Conservation (phyloP, 2,888 invertebrate genomes). For the Tinea pellionella region DNA sequence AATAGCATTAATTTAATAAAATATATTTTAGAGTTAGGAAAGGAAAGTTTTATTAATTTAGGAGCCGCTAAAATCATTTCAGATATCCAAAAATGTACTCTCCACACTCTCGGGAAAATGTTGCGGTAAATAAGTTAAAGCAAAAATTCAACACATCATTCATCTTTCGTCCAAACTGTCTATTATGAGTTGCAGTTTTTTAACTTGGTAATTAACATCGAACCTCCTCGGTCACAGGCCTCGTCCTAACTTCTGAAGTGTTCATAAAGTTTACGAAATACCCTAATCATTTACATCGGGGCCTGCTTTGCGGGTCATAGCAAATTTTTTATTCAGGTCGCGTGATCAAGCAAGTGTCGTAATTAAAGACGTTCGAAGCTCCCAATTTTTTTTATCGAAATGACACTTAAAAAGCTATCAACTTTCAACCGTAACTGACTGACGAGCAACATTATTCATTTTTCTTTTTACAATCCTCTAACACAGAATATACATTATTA, state of each 20-base stretch:
- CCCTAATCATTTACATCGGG: constrained; percentile 56
- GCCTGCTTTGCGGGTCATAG: constrained; percentile 22
- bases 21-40: not conserved
- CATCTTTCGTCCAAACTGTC: constrained; percentile 60
- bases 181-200: constrained; percentile 67
- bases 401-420: constrained; percentile 12
- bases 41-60: too few relatives aligned
- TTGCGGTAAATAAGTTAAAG: not conserved
- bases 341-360: constrained; percentile 14
- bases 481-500: too few relatives aligned
- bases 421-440: not conserved
- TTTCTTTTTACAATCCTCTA: not conserved
- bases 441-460: not conserved
- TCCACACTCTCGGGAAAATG: not conserved
- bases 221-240: constrained; percentile 36
- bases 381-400: constrained; percentile 6
- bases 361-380: constrained; percentile 13
- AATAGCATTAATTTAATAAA: constrained; percentile 21
- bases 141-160: constrained; percentile 41
- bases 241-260: constrained; percentile 56
- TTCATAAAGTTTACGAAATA: constrained; percentile 53
- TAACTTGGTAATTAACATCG: constrained; percentile 65
- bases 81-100: not conserved
- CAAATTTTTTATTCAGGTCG: constrained; percentile 22
- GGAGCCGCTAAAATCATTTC: not conserved